These are phyloP conservation scores for Macaca mulatta DNA, from an alignment of 2,113 vertebrate genomes.

Conservation along the genomic window DNA sequence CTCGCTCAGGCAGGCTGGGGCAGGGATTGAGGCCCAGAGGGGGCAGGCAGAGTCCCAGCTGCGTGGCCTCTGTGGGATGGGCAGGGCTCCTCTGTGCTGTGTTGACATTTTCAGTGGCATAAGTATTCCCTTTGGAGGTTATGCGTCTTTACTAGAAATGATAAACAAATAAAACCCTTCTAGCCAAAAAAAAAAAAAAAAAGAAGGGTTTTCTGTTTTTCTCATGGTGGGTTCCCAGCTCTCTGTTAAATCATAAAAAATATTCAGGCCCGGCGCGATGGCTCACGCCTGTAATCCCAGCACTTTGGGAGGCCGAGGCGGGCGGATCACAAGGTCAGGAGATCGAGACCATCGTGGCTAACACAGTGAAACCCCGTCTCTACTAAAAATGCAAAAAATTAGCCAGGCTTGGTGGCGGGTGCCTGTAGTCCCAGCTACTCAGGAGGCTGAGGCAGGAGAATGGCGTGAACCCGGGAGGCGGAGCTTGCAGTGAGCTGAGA, in stretches of 20 bases:
- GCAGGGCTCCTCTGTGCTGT: fast-evolving
- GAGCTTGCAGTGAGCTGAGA: too few relatives aligned
- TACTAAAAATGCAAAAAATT: too few relatives aligned
- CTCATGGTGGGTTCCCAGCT: not conserved
- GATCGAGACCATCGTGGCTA: too few relatives aligned
- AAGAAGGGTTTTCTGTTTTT: not conserved
- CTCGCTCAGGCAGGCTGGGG: too few relatives aligned
- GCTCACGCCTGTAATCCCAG: too few relatives aligned
- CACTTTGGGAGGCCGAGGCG: too few relatives aligned
- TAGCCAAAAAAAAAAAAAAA: not conserved
- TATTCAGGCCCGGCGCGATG: fast-evolving
- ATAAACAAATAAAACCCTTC: not conserved
- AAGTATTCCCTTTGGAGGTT: not conserved
- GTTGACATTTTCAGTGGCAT: fast-evolving
- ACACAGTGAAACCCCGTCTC: too few relatives aligned
- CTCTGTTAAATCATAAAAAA: not conserved
- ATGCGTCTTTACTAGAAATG: not conserved
- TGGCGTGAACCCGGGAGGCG: too few relatives aligned
- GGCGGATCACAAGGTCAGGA: too few relatives aligned
- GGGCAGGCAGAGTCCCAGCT: fast-evolving
- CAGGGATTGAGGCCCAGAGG: fast-evolving
- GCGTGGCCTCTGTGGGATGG: fast-evolving
- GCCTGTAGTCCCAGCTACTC: too few relatives aligned
- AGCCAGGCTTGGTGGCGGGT: too few relatives aligned
- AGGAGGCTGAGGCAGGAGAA: too few relatives aligned